Conservation (phyloP, 2,113 vertebrate species). For the Platanista minor region DNA sequence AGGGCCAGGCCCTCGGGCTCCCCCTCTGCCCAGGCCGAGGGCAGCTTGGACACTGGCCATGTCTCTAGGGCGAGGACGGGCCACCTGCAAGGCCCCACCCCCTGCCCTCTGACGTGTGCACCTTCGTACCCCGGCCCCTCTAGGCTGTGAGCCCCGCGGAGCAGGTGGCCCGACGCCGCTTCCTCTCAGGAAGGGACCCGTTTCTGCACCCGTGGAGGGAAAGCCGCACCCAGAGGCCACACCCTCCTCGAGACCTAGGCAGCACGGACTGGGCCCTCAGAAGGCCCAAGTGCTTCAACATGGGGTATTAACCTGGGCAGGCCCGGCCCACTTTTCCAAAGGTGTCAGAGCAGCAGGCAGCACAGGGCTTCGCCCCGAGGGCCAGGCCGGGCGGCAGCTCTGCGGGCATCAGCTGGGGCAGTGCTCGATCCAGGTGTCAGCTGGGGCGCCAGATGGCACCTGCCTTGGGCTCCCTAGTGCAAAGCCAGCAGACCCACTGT, state of each 20-base stretch:
- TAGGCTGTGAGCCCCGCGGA: fast-evolving
- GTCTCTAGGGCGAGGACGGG: fast-evolving
- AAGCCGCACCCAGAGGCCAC: not conserved
- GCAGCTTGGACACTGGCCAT: not conserved
- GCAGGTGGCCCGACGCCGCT: not conserved
- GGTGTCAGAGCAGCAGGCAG: not conserved
- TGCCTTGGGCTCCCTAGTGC: fast-evolving
- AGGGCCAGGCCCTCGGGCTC: not conserved
- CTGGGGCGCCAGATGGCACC: not conserved
- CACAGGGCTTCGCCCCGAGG: fast-evolving
- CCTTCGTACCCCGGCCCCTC: fast-evolving
- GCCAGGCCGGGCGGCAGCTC: not conserved
- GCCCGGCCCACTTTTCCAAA: fast-evolving
- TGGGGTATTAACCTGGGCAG: fast-evolving
- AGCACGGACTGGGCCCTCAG: not conserved
- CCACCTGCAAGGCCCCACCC: too few relatives aligned
- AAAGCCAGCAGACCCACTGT: not conserved
- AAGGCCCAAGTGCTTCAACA: fast-evolving
- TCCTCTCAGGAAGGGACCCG: not conserved
- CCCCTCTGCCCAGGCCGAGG: too few relatives aligned
- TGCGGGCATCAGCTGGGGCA: not conserved
- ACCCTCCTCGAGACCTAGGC: not conserved
- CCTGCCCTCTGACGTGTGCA: fast-evolving
- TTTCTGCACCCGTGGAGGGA: not conserved
- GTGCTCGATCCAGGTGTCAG: not conserved